Percentiles rank a stretch among this genome's conserved stretches.
phyloP scores from a whole-genome alignment of 2,888 invertebrate genomes.

The Agrypnus murinus region DNA sequence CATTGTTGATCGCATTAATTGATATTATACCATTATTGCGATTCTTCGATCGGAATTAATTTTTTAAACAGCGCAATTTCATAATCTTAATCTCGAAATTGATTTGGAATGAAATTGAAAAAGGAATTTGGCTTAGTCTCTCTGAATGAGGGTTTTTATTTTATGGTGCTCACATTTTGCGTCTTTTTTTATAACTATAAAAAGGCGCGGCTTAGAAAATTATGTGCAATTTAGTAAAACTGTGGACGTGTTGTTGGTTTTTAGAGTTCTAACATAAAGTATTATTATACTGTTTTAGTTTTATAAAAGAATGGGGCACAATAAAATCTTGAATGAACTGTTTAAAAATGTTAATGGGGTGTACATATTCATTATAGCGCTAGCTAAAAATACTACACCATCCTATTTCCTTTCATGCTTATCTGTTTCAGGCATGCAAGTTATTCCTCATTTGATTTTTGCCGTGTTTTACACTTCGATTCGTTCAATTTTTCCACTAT shows the following conservation, averaged over 20 bases:
- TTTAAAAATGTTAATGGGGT: too few relatives aligned
- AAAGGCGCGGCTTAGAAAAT: too few relatives aligned
- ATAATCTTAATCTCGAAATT: conserved; percentile 1
- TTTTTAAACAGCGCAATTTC: conserved; percentile 20
- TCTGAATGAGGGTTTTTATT: too few relatives aligned
- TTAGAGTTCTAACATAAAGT: too few relatives aligned
- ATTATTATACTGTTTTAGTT: too few relatives aligned
- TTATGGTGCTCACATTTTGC: too few relatives aligned
- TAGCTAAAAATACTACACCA: not conserved
- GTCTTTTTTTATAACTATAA: too few relatives aligned
- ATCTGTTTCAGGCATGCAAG: conserved; percentile 46
- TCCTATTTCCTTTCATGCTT: conserved; percentile 22
- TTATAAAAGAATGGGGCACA: too few relatives aligned
- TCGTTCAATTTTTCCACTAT: conserved; percentile 57
- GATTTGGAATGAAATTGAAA: not conserved
- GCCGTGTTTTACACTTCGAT: conserved; percentile 55
- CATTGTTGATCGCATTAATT: conserved; percentile 36
- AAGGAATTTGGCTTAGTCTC: too few relatives aligned
- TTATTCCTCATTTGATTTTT: conserved; percentile 56
- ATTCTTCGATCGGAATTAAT: conserved; percentile 23
- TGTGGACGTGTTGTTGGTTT: too few relatives aligned
- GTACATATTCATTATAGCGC: not conserved
- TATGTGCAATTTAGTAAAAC: too few relatives aligned
- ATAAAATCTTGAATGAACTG: too few relatives aligned
- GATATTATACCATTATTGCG: conserved; percentile 31